Conservation (phyloP, 2,113 vertebrate species). For the Melospiza melodia region DNA sequence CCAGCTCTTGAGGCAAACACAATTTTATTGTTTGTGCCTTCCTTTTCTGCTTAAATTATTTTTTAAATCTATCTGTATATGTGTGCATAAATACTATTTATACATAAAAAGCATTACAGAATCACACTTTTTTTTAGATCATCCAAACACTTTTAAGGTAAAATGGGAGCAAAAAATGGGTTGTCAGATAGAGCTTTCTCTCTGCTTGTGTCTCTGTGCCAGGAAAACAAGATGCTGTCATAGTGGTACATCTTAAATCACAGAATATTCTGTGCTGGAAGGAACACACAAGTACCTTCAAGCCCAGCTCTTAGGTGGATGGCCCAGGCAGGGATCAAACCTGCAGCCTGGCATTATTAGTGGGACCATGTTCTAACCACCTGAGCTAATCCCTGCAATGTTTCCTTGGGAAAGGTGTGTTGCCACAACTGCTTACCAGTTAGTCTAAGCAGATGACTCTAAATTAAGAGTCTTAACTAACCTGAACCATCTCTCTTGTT, state of each 20-base stretch:
- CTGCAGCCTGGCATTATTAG: background rate
- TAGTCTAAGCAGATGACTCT: background rate
- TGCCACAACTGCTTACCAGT: background rate
- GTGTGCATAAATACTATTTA: background rate
- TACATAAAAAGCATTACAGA: background rate
- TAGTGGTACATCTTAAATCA: background rate
- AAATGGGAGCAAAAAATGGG: background rate
- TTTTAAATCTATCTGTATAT: background rate
- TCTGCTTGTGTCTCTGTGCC: background rate
- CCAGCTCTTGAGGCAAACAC: constrained; percentile 8
- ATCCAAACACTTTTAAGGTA: background rate
- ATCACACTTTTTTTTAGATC: background rate
- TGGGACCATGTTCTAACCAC: background rate
- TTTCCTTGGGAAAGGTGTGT: background rate
- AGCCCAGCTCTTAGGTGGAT: background rate
- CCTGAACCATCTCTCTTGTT: background rate
- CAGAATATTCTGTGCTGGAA: background rate
- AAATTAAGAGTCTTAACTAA: background rate
- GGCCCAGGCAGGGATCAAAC: background rate
- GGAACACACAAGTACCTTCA: background rate
- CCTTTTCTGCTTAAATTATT: background rate
- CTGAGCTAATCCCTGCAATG: background rate
- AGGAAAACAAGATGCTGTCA: background rate
- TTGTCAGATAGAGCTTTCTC: background rate
- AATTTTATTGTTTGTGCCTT: background rate